Evolutionary conservation across 2,113 vertebrate genomes (phyloP).

Genomic region (Elanoides forficatus): DNA sequence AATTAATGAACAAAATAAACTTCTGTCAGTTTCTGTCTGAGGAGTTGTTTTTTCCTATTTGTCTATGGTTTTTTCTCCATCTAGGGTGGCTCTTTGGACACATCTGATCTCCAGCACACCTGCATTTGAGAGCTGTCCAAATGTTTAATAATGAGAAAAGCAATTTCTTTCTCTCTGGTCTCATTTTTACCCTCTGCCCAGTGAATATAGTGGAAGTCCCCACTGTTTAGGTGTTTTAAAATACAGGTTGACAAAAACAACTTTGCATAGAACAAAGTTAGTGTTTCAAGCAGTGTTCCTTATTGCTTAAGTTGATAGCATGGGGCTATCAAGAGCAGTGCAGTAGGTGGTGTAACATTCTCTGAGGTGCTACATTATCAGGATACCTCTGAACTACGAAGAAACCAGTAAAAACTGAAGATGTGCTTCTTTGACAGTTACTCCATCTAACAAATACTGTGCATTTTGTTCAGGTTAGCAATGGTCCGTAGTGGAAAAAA

Average conservation of each 20-base stretch:
- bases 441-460: background rate
- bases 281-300: background rate
- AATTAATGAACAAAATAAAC: background rate
- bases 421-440: background rate
- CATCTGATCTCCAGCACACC: background rate
- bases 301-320: background rate
- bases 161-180: background rate
- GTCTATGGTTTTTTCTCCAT: fast-evolving
- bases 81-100: background rate
- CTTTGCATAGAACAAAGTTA: background rate
- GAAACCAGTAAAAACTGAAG: background rate
- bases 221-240: background rate
- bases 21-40: background rate
- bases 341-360: background rate
- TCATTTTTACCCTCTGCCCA: background rate
- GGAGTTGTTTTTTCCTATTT: background rate
- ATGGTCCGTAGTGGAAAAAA: conserved; percentile 79
- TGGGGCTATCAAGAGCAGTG: background rate
- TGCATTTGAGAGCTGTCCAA: background rate
- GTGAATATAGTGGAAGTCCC: background rate
- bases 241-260: background rate
- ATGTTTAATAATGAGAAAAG: background rate
- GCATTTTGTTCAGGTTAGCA: conserved; percentile 30
- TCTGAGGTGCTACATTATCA: background rate
- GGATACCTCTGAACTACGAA: background rate